Percentiles rank a stretch among this genome's conserved stretches.
Evolutionary conservation across 2,888 invertebrate genomes (phyloP).

Genomic region (Elmis aenea): DNA sequence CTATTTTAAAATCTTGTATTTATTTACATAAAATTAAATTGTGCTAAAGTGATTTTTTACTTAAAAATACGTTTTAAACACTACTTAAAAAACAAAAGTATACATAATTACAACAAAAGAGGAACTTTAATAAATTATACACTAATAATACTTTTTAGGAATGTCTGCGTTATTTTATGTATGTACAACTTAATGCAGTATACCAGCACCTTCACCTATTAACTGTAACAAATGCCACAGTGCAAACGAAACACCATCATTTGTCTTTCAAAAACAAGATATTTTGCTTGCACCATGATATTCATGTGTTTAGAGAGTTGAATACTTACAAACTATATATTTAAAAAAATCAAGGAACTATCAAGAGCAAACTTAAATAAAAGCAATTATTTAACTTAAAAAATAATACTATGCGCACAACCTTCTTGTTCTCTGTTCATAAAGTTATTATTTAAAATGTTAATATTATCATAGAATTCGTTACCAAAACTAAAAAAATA

Average conservation of each 20-base stretch:
- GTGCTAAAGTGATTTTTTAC: constrained; percentile 4
- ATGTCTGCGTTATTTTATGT: constrained; percentile 40
- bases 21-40: too few species aligned
- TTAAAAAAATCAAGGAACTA: constrained; percentile 27
- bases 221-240: constrained; percentile 15
- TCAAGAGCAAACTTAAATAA: constrained; percentile 27
- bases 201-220: constrained; percentile 40
- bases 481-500: too few species aligned
- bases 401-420: constrained; percentile 38
- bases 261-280: too few species aligned
- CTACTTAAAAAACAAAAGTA: constrained; percentile 17
- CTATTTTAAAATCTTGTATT: too few species aligned
- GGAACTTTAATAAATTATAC: constrained; percentile 32
- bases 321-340: too few species aligned
- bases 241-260: constrained; percentile 26
- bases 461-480: too few species aligned
- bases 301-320: too few species aligned
- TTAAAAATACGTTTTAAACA: constrained; percentile 11
- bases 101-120: constrained; percentile 19
- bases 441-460: too few species aligned
- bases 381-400: constrained; percentile 21
- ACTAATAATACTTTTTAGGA: constrained; percentile 49
- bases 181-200: constrained; percentile 43
- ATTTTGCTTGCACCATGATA: too few species aligned
- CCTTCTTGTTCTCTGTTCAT: constrained; percentile 24